Percentiles rank a stretch among this genome's conserved stretches.
Evolutionary conservation across 2,888 invertebrate species (phyloP).

Genomic region (Melieria crassipennis): DNA sequence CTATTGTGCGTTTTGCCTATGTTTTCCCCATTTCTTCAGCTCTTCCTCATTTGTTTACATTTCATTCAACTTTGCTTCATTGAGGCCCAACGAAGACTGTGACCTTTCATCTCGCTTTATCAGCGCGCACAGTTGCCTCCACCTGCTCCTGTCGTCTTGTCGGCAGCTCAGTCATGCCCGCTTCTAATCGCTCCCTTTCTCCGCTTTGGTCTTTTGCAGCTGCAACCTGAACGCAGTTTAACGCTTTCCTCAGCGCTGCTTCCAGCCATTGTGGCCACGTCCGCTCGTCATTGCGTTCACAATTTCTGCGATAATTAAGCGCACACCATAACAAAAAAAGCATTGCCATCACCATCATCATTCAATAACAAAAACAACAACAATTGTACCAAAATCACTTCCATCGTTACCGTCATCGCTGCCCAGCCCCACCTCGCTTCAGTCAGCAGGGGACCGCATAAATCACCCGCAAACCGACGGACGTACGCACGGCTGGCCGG

Average conservation of each 20-base stretch:
- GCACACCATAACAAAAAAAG: too few species aligned
- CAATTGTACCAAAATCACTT: not conserved
- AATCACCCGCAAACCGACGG: too few species aligned
- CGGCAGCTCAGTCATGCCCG: not conserved
- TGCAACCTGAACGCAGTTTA: too few species aligned
- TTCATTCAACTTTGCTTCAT: not conserved
- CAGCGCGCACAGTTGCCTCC: not conserved
- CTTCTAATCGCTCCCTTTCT: not conserved
- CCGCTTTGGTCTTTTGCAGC: too few species aligned
- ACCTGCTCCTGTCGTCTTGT: slow-evolving; percentile 1
- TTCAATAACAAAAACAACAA: not conserved
- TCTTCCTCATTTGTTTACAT: slow-evolving; percentile 13
- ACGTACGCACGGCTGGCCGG: not conserved
- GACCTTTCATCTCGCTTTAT: too few species aligned
- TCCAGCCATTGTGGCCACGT: too few species aligned
- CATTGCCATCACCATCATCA: not conserved
- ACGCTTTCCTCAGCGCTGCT: too few species aligned
- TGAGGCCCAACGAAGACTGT: too few species aligned
- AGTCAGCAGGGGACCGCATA: not conserved
- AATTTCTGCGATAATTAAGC: too few species aligned
- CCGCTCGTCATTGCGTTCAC: too few species aligned
- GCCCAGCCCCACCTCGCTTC: not conserved
- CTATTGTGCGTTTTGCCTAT: slow-evolving; percentile 8
- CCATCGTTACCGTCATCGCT: not conserved
- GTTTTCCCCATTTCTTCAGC: slow-evolving; percentile 13